A percentile compares a stretch with the other conserved stretches of the same genome.
Evolutionary conservation across 2,113 vertebrate species (phyloP).

Genomic region (Ptilonorhynchus violaceus): DNA sequence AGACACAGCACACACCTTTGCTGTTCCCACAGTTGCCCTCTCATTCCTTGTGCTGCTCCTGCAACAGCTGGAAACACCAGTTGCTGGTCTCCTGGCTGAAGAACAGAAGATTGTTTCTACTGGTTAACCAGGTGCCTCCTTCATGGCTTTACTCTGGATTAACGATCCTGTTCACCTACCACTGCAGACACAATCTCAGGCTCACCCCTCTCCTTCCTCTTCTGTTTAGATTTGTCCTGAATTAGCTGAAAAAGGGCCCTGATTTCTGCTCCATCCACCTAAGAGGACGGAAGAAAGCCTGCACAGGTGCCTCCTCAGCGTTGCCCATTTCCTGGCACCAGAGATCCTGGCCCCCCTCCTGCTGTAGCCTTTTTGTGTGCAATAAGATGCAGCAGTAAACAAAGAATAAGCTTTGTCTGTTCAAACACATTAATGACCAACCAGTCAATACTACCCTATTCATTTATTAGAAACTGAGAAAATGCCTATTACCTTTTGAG

Average conservation of each 20-base stretch:
- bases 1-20: background rate
- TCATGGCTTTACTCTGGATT: background rate
- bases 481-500: slow-evolving; percentile 56
- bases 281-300: background rate
- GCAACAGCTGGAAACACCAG: background rate
- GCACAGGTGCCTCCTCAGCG: background rate
- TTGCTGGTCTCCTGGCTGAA: background rate
- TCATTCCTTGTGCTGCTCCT: background rate
- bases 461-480: slow-evolving; percentile 66
- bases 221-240: background rate
- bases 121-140: background rate
- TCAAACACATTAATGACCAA: slow-evolving; percentile 35
- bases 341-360: background rate
- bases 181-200: background rate
- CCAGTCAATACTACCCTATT: slow-evolving; percentile 42
- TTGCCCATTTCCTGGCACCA: background rate
- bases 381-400: background rate
- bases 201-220: background rate
- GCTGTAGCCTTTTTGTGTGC: background rate
- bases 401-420: slow-evolving; percentile 25
- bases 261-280: background rate
- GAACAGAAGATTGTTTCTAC: background rate
- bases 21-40: background rate
- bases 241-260: background rate
- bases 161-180: background rate